Base-by-base conservation (phyloP, 2,113 vertebrate genomes). In the Lamprotornis superbus region DNA sequence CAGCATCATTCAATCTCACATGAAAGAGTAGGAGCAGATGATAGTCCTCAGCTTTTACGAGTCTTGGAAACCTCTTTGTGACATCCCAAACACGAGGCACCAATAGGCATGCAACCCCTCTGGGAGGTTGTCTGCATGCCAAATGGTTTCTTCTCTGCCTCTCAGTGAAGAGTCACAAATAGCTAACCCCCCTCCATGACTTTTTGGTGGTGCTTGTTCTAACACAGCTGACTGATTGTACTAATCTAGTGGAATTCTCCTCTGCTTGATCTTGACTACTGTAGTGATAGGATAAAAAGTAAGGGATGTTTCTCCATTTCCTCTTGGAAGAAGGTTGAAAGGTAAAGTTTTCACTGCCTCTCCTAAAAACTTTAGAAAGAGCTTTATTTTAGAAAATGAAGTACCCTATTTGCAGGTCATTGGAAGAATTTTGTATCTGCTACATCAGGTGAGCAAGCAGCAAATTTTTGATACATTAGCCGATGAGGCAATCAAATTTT, bases 261-360 rank as follows among this genome's bases (percentile, higher is more conserved):
- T 33, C 12, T 60, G 27, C 39, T 53, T 39, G 64, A 46, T 39
- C 5, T 10, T 61, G 33, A 39, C 19, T n/a, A 28, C 19, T 30
- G 15, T 23, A 65, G 7, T 20, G 30, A 30, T 56, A 0, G 0
- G 5, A 16, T 40, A 30, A 56, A 84, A 56, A n/a, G 18, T 6
- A 47, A 22, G 18, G 23, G 33, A 39, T 14, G 3, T 39, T 37
- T 55, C 28, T 47, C 17, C 40, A 19, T 28, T 56, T 63, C 10
- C n/a, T 47, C 40, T 23, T 19, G 23, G 19, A 47, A 47, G 18
- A 64, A 9, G 23, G 55, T 15, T n/a, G 11, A 47, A 47, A 47
- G 28, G 11, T 12, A 7, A 52, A 14, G 39, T 53, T 53, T 37
- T 28, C 74, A 64, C 10, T 23, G 59, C 23, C 17, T 47, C 15